Evolutionary conservation across 2,888 invertebrate genomes (phyloP), one percentile per base, ranked within the genome.

Genomic region (Campopleginae sp.): DNA sequence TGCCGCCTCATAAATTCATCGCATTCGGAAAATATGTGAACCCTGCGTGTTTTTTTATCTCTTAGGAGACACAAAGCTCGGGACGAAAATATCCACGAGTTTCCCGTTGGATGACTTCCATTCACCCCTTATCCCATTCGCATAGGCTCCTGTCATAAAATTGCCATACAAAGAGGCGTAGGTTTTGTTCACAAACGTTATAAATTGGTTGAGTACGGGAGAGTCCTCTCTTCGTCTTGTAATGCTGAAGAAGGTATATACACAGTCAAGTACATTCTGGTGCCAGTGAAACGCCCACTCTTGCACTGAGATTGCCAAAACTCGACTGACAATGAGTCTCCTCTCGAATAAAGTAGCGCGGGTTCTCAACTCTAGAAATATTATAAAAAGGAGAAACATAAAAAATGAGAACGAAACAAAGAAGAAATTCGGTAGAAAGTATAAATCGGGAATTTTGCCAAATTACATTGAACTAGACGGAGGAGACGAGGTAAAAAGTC

Each of bases 251-350:
- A 31, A 31, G n/a, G n/a, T 48, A 48, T 8, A 7, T 33, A 33
- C 33, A 46, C 48, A 68, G 63, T 12, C 51, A 54, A 61, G 82
- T 82, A 88, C 87, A 86, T 88, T 86, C 89, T 86, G 81, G 44
- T 85, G 84, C 78, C 85, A 85, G 87, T 81, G 76, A 84, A 82
- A 89, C 90, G 89, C 90, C 91, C 89, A 89, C 90, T 86, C 88
- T 17, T 31, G 27, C 86, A 75, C 79, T 51, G 76, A 88, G 89
- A 88, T 89, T 90, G 91, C 91, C 91, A 90, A 91, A 90, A 90
- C 87, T 89, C 87, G 48, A 80, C 89, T 87, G 89, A 90, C 91
- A 91, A 91, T 91, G 91, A 91, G 89, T 86, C 87, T 85, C 82
- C 88, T 82, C 87, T 83, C 19, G 76, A 51, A 58, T 71, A 71